These are phyloP conservation scores for Antechinus flavipes DNA, from an alignment of 2,113 vertebrate species.

Conservation along the genomic window DNA sequence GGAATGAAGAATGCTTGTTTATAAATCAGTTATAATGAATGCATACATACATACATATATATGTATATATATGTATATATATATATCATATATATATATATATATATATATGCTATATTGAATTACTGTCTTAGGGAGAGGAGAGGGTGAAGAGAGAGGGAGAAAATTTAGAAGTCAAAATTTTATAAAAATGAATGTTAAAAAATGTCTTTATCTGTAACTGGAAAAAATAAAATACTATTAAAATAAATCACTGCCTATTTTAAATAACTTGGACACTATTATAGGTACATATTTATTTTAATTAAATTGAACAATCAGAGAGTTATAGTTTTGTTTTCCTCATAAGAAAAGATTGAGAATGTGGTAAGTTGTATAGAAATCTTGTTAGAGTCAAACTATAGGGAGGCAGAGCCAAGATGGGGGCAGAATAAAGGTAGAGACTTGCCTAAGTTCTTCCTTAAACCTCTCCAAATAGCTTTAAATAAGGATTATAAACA, in stretches of 20 bases:
- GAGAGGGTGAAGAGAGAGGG: background rate
- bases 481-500: too few species aligned
- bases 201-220: background rate
- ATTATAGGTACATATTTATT: conserved; percentile 87
- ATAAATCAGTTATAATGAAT: conserved; percentile 82
- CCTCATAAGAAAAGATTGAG: conserved; percentile 82
- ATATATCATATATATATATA: too few species aligned
- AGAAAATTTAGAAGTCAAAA: background rate
- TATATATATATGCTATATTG: too few species aligned
- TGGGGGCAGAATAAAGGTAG: too few species aligned
- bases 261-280: conserved; percentile 84
- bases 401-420: too few species aligned
- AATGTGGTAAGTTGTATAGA: conserved; percentile 79
- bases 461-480: too few species aligned
- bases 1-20: conserved; percentile 90
- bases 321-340: conserved; percentile 23
- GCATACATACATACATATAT: too few species aligned
- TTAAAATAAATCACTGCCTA: background rate
- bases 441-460: too few species aligned
- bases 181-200: background rate
- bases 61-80: too few species aligned
- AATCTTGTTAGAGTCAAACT: conserved; percentile 75
- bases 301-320: conserved; percentile 73
- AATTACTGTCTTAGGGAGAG: background rate
- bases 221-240: background rate